A percentile compares a stretch with the other conserved stretches of the same genome.
Conservation (phyloP, 2,113 vertebrate genomes). For the Psilopogon haemacephalus region DNA sequence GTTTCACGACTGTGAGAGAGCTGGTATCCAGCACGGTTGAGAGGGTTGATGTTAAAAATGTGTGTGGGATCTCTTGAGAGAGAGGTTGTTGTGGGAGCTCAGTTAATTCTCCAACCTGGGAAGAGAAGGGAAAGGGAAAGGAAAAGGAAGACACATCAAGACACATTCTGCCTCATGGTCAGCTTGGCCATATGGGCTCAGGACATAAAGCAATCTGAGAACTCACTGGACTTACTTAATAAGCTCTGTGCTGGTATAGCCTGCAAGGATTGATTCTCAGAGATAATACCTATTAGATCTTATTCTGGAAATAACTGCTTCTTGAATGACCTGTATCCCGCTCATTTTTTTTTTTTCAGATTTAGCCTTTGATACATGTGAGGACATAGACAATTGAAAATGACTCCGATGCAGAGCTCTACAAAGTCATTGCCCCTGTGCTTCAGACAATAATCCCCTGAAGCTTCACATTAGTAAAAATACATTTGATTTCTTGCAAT, state of each 20-base stretch:
- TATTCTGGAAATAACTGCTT: background rate
- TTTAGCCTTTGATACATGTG: background rate
- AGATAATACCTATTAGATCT: background rate
- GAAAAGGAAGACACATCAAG: background rate
- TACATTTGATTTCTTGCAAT: slow-evolving; percentile 30
- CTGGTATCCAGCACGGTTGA: background rate
- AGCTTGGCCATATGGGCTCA: background rate
- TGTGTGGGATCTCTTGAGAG: background rate
- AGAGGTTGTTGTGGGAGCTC: background rate
- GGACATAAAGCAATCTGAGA: background rate
- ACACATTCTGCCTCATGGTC: background rate
- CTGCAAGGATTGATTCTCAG: background rate
- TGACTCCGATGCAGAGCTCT: background rate
- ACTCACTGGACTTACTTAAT: background rate
- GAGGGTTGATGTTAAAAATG: background rate
- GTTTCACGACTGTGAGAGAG: background rate
- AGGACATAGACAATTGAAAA: background rate
- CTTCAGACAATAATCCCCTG: slow-evolving; percentile 28
- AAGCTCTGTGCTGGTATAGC: background rate
- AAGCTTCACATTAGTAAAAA: slow-evolving; percentile 50
- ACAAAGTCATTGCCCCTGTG: slow-evolving; percentile 31
- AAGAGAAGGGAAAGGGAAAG: background rate
- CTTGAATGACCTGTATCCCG: background rate
- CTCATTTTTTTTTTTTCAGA: background rate
- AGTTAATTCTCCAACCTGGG: background rate